phyloP scores from a whole-genome alignment of 2,797 vertebrate genomes.

The Menidia menidia region DNA sequence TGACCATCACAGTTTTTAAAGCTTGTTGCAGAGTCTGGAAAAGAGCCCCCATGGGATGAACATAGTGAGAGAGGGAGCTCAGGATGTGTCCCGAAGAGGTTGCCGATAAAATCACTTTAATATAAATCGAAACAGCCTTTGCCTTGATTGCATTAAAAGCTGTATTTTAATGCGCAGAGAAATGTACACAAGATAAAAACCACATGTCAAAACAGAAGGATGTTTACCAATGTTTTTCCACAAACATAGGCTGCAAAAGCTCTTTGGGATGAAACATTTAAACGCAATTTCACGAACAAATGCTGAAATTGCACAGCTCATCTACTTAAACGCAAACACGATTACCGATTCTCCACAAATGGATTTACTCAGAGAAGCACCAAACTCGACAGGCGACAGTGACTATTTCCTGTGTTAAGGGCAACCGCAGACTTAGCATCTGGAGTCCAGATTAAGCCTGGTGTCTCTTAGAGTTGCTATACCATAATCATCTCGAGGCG shows the following conservation, averaged over 20 bases:
- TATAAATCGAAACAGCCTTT: conserved; percentile 38
- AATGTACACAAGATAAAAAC: conserved; percentile 48
- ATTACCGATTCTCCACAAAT: conserved; percentile 15
- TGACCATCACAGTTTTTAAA: conserved; percentile 26
- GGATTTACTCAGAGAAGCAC: conserved; percentile 41
- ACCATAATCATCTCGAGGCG: conserved; percentile 51
- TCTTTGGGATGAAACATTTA: conserved; percentile 22
- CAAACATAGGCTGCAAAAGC: conserved; percentile 13
- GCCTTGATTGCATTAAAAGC: conserved; percentile 50
- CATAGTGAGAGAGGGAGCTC: conserved; percentile 39
- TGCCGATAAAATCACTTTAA: conserved; percentile 62
- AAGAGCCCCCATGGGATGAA: conserved; percentile 38
- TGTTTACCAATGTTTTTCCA: conserved; percentile 17
- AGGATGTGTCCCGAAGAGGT: conserved; percentile 60
- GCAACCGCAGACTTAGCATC: conserved; percentile 18
- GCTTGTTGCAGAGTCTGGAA: conserved; percentile 12
- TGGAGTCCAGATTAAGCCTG: conserved; percentile 32
- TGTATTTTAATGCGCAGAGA: conserved; percentile 37
- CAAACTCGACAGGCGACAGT: conserved; percentile 23
- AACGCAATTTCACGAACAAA: conserved; percentile 28
- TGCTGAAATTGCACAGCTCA: conserved; percentile 19
- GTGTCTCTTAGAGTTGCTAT: conserved; percentile 43
- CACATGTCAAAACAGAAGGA: conserved; percentile 35
- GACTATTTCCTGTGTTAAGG: conserved; percentile 24
- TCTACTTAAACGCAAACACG: conserved; percentile 28